These are phyloP conservation scores for Epicampocera succincta DNA, from an alignment of 2,888 invertebrate genomes.

Conservation along the genomic window DNA sequence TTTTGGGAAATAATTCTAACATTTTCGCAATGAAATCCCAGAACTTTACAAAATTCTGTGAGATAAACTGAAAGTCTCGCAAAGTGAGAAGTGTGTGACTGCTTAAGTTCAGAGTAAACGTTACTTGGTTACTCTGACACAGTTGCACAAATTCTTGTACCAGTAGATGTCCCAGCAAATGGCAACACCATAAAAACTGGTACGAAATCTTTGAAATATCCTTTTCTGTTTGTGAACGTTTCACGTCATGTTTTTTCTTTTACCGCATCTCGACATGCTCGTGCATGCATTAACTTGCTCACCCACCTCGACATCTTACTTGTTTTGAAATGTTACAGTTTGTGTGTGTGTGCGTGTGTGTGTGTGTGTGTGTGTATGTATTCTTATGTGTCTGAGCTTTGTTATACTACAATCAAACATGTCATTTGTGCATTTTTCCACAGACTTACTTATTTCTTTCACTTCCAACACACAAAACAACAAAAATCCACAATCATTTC, in stretches of 20 bases:
- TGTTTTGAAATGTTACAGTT: too few species aligned
- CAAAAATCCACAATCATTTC: conserved; percentile 37
- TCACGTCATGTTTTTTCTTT: conserved; percentile 53
- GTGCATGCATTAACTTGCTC: conserved; percentile 12
- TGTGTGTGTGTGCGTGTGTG: background rate
- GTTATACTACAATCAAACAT: conserved; percentile 50
- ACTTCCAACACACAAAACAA: conserved; percentile 37
- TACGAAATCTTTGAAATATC: conserved; percentile 7
- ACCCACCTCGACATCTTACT: background rate
- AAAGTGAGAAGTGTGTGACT: conserved; percentile 21
- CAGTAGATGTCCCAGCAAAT: conserved; percentile 11
- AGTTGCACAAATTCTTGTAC: background rate
- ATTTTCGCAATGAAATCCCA: conserved; percentile 37
- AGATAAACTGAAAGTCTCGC: conserved; percentile 39
- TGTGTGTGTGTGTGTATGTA: conserved; percentile 5
- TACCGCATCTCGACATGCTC: conserved; percentile 40
- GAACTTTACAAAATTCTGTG: conserved; percentile 39
- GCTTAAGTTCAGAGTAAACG: conserved; percentile 26
- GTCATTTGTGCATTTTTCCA: conserved; percentile 53
- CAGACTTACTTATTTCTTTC: conserved; percentile 49
- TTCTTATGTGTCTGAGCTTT: conserved; percentile 14
- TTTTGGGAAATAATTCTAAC: conserved; percentile 21
- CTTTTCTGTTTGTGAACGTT: conserved; percentile 44
- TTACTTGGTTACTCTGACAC: background rate
- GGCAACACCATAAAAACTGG: conserved; percentile 18